Base-by-base conservation (phyloP, 2,888 invertebrate species). In the Gasteruption jaculator region DNA sequence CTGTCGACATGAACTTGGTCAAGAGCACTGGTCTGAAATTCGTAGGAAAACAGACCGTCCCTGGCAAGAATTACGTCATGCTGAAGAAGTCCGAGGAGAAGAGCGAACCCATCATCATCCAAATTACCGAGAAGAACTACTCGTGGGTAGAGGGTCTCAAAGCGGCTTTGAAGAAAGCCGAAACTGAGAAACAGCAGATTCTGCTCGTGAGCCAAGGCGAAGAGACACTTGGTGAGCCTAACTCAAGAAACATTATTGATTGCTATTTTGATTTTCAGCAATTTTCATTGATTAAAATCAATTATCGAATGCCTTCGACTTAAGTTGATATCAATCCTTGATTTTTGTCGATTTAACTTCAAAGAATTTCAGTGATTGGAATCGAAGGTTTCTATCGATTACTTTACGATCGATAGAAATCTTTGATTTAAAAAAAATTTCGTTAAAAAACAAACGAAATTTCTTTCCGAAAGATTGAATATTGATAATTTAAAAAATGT, bases 131-230 rank as follows among this genome's bases (percentile, higher is more conserved):
- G 60, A 79, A 78, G 43, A 76, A 78, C 60, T 91, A 82, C 71
- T 68, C 68, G 2, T 95, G 94, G 94, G 81, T 95, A 33, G 87
- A 89, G 33, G 72, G 75, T 7, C 73, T 95, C 24, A 93, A 93
- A 68, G 77, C 76, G 1, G 82, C 85, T 0, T 63, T 96, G 66
- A 79, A 79, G 47, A 80, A 80, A 43, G 75, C 81, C 35, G 80
- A 83, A 61, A 66, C 70, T 16, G 78, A 78, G 44, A 75, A 74
- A 20, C 67, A 74, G 49, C 81, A 82, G 54, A 77, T 89, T 41
- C 79, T 83, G 57, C 64, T 90, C 24, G 81, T 86, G 39, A 78
- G 84, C 43, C 78, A 83, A 59, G 82, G 83, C 29, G 80, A 84
- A 56, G 77, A 82, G 44, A 67, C 77, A 18, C 58, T 67, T 3